phyloP scores from a whole-genome alignment of 2,888 invertebrate genomes.

The Mythimna loreyi region DNA sequence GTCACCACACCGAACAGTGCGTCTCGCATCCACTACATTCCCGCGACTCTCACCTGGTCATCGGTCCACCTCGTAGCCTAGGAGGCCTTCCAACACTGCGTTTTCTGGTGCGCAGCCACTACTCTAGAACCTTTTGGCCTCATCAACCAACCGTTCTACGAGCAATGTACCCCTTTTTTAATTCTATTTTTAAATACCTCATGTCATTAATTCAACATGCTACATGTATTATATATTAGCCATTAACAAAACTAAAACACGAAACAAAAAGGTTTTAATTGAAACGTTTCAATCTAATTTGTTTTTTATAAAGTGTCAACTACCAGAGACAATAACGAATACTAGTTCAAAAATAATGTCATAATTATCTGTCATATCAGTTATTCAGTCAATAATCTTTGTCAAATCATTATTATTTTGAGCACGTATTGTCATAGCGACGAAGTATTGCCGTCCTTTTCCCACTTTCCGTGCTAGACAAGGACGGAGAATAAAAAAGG shows the following conservation, averaged over 20 bases:
- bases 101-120: too few relatives aligned
- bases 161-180: too few relatives aligned
- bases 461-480: conserved; percentile 15
- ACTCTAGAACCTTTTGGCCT: too few relatives aligned
- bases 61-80: too few relatives aligned
- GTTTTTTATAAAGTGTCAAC: conserved; percentile 8
- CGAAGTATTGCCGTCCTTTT: conserved; percentile 1
- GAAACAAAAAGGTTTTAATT: neutral
- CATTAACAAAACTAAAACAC: neutral
- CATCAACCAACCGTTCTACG: too few relatives aligned
- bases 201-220: too few relatives aligned
- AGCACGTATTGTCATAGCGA: conserved; percentile 9
- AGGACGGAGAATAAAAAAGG: conserved; percentile 60
- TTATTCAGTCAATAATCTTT: conserved; percentile 42
- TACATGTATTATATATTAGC: too few relatives aligned
- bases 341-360: conserved; percentile 44
- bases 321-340: neutral
- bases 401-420: neutral
- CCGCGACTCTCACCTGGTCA: too few relatives aligned
- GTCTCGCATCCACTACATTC: too few relatives aligned
- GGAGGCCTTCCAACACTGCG: too few relatives aligned
- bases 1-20: too few relatives aligned
- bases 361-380: conserved; percentile 33
- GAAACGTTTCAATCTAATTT: neutral
- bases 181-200: too few relatives aligned